A percentile compares a stretch with the other conserved stretches of the same genome.
Conservation (phyloP, 2,888 invertebrate genomes). For the Chloromyia formosa region DNA sequence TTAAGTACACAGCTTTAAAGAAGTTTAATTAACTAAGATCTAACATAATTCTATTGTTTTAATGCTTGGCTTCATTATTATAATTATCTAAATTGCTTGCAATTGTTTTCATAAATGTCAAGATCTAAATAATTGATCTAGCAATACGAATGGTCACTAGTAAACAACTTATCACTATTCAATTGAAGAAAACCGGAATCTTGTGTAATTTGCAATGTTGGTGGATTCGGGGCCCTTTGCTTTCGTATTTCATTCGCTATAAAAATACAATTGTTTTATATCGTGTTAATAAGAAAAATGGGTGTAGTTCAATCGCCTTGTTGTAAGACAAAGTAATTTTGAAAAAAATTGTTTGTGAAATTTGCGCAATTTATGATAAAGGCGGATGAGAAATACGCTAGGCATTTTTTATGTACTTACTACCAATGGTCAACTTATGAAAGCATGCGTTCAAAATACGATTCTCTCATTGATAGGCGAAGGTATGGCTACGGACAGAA, state of each 20-base stretch:
- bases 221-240: constrained; percentile 52
- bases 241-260: constrained; percentile 50
- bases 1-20: constrained; percentile 38
- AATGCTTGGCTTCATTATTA: constrained; percentile 2
- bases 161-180: constrained; percentile 44
- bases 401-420: constrained; percentile 3
- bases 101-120: constrained; percentile 7
- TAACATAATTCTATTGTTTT: constrained; percentile 28
- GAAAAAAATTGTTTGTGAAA: neutral
- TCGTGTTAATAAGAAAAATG: constrained; percentile 17
- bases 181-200: constrained; percentile 42
- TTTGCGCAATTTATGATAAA: too few species aligned
- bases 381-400: neutral
- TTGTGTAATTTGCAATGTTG: constrained; percentile 44
- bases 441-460: too few species aligned
- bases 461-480: too few species aligned
- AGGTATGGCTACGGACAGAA: too few species aligned
- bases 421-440: neutral
- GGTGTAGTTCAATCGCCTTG: neutral
- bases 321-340: constrained; percentile 8
- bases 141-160: constrained; percentile 45
- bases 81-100: constrained; percentile 24
- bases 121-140: constrained; percentile 22
- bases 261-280: constrained; percentile 38
- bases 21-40: constrained; percentile 25